A percentile compares a stretch with the other conserved stretches of the same genome.
phyloP scores from a whole-genome alignment of 2,113 vertebrate genomes.

The Daubentonia madagascariensis region DNA sequence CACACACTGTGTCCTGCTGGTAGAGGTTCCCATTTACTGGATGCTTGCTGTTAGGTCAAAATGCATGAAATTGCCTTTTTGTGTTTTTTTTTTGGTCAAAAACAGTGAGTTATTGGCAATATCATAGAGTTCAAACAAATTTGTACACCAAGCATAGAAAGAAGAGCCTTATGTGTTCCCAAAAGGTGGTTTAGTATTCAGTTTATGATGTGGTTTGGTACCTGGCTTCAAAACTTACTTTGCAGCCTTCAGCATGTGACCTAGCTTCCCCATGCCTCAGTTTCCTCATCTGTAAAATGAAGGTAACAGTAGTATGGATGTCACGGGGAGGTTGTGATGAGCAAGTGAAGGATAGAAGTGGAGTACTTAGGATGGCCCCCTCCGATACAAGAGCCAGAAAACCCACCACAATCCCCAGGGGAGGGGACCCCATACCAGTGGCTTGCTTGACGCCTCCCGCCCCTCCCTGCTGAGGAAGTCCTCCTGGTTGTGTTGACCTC shows the following conservation, averaged over 20 bases:
- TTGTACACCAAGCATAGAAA: accelerated
- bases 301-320: accelerated
- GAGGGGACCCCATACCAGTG: accelerated
- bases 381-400: accelerated
- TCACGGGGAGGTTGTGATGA: accelerated
- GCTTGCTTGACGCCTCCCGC: accelerated
- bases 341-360: accelerated
- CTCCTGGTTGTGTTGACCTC: accelerated
- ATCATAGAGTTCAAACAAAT: accelerated
- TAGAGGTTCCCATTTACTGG: accelerated
- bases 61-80: accelerated
- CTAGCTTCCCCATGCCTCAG: not conserved
- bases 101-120: accelerated
- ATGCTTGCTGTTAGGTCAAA: accelerated
- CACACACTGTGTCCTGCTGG: accelerated
- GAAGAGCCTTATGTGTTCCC: accelerated
- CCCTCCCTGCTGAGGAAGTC: accelerated
- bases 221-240: not conserved
- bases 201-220: accelerated
- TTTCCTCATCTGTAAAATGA: not conserved
- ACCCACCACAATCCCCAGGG: accelerated
- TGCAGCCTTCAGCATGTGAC: not conserved
- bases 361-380: accelerated
- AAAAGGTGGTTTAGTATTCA: accelerated
- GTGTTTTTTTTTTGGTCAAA: not conserved